Base-by-base conservation (phyloP, 1,140 invertebrate genomes). In the Macrostomum lignano region DNA sequence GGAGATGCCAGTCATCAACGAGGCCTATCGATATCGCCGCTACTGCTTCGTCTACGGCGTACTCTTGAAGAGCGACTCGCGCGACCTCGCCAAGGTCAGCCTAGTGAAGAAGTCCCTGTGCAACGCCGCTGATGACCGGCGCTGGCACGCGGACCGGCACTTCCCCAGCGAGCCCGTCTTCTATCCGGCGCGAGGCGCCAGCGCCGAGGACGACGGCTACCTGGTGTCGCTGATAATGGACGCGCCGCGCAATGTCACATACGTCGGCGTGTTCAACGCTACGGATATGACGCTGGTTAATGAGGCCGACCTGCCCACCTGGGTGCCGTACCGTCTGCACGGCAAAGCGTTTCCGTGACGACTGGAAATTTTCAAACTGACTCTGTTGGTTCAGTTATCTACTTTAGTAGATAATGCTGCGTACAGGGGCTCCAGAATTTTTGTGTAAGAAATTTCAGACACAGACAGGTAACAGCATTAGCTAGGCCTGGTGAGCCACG, bases 101-200 rank as follows among this genome's bases (percentile, higher is more conserved):
- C 32, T 52, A 17, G 46, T 51, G 2, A 52, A 52, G 40, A 48
- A 49, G 36, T 46, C 50, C 25, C 3, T 52, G 13, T 52, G 49
- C 35, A 33, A 38, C 1, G 17, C 36, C 6, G 38, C 37, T 2
- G 17, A 28, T 3, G 46, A 51, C 30, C 31, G 28, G n/a, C 35
- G 21, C 3, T 48, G 44, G 44, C 32, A 29, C 15, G 15, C 41
- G 9, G 20, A 33, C 6, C 26, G 40, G 6, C 46, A 50, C 29
- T 50, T 47, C 33, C 43, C 46, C 1, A 36, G 40, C 13, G 50
- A 52, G 35, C 40, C 47, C 0, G 42, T 45, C 42, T 52, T 51
- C 35, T 41, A 51, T 4, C 37, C 43, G 3, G 26, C 21, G 21
- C 48, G 46, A 15, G 10, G 21, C 2, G 36, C 26, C 10, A 25